Evolutionary conservation across 1,140 invertebrate genomes (phyloP).

Genomic region (Trypoxylus dichotomus): DNA sequence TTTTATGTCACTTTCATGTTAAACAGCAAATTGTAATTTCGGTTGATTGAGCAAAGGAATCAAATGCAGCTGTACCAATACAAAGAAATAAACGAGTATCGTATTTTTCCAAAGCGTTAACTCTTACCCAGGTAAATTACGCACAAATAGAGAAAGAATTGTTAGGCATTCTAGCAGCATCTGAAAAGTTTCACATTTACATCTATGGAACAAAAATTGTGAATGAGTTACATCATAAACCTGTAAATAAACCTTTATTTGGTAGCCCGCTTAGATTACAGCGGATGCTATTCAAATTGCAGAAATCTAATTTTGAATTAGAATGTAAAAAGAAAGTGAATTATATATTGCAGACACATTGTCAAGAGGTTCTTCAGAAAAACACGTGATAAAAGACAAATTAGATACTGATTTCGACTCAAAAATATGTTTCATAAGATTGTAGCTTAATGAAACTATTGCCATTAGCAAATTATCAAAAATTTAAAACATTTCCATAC

Average conservation of each 20-base stretch:
- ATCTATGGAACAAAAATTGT: slow-evolving; percentile 36
- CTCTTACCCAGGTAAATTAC: slow-evolving; percentile 47
- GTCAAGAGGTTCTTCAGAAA: too few species aligned
- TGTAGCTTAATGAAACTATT: too few species aligned
- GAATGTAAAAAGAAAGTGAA: slow-evolving; percentile 36
- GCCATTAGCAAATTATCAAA: too few species aligned
- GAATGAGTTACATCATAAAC: slow-evolving; percentile 41
- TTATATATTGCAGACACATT: too few species aligned
- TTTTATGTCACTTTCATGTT: slow-evolving; percentile 40
- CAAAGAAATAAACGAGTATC: slow-evolving; percentile 51
- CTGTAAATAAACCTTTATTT: slow-evolving; percentile 38
- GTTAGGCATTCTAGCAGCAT: slow-evolving; percentile 42
- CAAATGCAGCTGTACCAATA: slow-evolving; percentile 52
- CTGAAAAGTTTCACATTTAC: slow-evolving; percentile 37
- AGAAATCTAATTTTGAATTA: slow-evolving; percentile 39
- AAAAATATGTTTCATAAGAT: too few species aligned
- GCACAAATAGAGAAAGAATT: slow-evolving; percentile 53
- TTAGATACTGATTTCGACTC: too few species aligned
- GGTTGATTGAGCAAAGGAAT: slow-evolving; percentile 51
- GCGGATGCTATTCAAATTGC: slow-evolving; percentile 36
- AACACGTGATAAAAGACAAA: too few species aligned
- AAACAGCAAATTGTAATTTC: slow-evolving; percentile 45
- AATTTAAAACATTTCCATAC: too few species aligned
- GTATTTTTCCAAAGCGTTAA: slow-evolving; percentile 42
- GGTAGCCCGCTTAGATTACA: slow-evolving; percentile 36